A percentile compares a stretch with the other conserved stretches of the same genome.
Conservation (phyloP, 2,888 invertebrate species). For the Steromphala cineraria region DNA sequence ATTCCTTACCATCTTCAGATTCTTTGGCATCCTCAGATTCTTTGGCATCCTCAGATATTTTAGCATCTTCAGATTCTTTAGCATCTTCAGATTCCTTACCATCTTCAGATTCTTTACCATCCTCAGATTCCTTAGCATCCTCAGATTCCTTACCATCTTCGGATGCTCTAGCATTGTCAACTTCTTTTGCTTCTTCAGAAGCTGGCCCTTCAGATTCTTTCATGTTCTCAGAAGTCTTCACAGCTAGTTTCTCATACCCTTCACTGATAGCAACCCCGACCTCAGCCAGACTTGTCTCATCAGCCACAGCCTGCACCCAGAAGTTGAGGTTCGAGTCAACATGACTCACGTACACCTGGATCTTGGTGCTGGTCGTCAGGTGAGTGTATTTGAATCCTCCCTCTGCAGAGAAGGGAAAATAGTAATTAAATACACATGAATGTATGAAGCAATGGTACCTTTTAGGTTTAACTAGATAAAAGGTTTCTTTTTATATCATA, state of each 20-base stretch:
- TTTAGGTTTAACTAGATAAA: no score
- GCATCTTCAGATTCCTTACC: neutral
- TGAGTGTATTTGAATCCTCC: neutral
- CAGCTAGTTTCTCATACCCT: neutral
- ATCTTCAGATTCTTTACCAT: neutral
- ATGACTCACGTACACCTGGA: conserved; percentile 46
- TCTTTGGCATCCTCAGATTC: neutral
- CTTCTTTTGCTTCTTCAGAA: neutral
- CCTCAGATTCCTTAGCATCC: no score
- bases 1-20: neutral
- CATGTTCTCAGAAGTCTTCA: neutral
- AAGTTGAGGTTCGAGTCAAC: conserved; percentile 53
- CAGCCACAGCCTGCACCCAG: conserved; percentile 32
- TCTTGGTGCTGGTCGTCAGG: conserved; percentile 26
- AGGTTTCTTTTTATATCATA: no score
- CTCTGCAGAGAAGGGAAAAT: neutral
- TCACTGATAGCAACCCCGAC: neutral
- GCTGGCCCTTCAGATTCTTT: neutral
- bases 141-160: no score
- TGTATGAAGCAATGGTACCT: no score
- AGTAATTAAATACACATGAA: no score
- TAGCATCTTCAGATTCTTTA: neutral
- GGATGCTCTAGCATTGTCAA: neutral
- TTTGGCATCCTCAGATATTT: neutral
- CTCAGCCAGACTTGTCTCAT: neutral